A percentile compares a stretch with the other conserved stretches of the same genome.
These are phyloP conservation scores for Struthio camelus DNA, from an alignment of 2,113 vertebrate genomes.

Conservation along the genomic window DNA sequence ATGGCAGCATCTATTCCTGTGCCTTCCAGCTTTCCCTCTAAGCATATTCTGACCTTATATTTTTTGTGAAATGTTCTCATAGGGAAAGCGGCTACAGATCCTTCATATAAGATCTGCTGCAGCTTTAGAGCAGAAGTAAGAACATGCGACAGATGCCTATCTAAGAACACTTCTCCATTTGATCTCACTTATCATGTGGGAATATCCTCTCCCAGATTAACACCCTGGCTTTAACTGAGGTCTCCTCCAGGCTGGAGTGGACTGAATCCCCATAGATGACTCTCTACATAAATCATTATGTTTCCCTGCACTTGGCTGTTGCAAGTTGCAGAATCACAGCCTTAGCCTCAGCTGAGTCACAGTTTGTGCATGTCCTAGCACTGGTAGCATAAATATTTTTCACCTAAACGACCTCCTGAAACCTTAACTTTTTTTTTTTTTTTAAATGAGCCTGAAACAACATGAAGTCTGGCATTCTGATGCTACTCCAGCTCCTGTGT, in stretches of 20 bases:
- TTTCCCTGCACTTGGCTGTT: background rate
- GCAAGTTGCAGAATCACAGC: background rate
- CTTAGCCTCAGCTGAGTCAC: background rate
- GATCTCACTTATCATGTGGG: background rate
- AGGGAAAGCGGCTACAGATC: background rate
- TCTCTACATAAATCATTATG: background rate
- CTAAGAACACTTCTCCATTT: background rate
- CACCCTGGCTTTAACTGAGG: background rate
- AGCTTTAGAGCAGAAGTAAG: background rate
- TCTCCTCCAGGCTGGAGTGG: background rate
- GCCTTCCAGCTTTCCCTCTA: background rate
- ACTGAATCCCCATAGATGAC: background rate
- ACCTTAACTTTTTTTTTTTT: background rate
- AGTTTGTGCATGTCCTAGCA: background rate
- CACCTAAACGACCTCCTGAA: background rate
- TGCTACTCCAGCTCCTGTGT: background rate
- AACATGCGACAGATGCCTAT: background rate
- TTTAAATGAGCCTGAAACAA: background rate
- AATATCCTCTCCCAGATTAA: background rate
- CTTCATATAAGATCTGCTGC: accelerated
- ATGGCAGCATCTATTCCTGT: background rate
- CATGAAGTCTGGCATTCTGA: background rate
- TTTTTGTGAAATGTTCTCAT: background rate
- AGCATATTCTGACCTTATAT: background rate
- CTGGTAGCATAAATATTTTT: background rate